Base-by-base conservation (phyloP, 1,140 invertebrate genomes). In the Paracyclopina nana region DNA sequence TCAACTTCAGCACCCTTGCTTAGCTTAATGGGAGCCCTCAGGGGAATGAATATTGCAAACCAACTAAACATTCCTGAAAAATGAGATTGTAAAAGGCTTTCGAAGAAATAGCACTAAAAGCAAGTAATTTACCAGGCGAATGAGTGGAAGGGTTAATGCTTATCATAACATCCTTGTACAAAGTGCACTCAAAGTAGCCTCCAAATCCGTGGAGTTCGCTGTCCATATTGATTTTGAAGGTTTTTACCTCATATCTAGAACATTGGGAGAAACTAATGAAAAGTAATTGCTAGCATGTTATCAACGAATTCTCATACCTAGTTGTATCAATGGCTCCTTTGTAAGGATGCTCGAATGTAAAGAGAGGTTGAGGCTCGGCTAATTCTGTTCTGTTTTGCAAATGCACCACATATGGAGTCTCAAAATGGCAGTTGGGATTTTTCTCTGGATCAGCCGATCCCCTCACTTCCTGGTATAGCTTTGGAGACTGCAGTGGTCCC, bases 31-130 rank as follows among this genome's bases (percentile, higher is more conserved):
- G 84, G 82, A 48, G 76, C 74, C 80, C 72, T 72, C 16, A 94
- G 73, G 24, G 91, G 88, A 62, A 95, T 92, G 55, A 82, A 83
- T 46, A 94, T 84, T 11, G 91, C 88, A 62, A 96, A 97, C 92
- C 92, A 97, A 56, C 85, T 88, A 57, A 91, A 84, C 84, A 96
- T 88, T 59, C 40, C 50, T 52, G 45, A 25, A 48, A 25, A 16
- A n/a, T 18, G 14, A 4, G 3, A 22, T 14, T 22, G 3, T n/a
- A 45, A 20, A 22, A n/a, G 14, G 5, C 12, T 18, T 24, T 20
- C 6, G n/a, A 4, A 12, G 43, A 3, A 20, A 14, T 4, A 9
- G 9, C 14, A 4, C 26, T 40, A 49, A 49, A 49, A 34, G 28
- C 12, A 43, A 11, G 25, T 45, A 41, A 18, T 25, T 44, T 46